Evolutionary conservation across 2,888 invertebrate species (phyloP).

Genomic region (Teleiodes luculella): DNA sequence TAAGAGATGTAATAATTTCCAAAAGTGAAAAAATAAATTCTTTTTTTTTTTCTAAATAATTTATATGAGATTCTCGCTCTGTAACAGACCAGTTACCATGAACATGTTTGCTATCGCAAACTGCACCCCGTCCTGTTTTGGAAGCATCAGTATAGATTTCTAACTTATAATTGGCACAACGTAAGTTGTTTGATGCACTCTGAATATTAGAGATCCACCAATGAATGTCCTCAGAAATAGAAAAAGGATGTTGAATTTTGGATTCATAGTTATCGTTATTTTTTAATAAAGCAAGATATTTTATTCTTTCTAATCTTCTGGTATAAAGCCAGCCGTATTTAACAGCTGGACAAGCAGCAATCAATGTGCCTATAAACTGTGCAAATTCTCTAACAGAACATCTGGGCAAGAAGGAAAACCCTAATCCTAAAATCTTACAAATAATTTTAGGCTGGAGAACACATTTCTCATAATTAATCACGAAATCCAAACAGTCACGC

Average conservation of each 20-base stretch:
- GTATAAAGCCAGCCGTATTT: no score
- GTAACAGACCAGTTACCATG: background rate
- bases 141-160: slow-evolving; percentile 14
- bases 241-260: background rate
- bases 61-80: background rate
- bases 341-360: no score
- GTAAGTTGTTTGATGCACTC: background rate
- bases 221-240: background rate
- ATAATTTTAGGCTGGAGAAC: no score
- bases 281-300: background rate
- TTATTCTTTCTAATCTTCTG: slow-evolving; percentile 8
- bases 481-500: no score
- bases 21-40: no score
- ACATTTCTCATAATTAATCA: no score
- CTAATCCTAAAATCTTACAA: no score
- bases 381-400: slow-evolving; percentile 17
- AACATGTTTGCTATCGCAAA: background rate
- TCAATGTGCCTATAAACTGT: slow-evolving; percentile 17
- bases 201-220: background rate
- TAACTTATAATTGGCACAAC: background rate
- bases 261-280: background rate
- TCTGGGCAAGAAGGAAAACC: background rate
- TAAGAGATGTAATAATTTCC: no score
- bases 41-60: no score
- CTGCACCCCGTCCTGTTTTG: slow-evolving; percentile 13